Conservation (phyloP, 2,888 invertebrate species). For the Dynastes hyllus region DNA sequence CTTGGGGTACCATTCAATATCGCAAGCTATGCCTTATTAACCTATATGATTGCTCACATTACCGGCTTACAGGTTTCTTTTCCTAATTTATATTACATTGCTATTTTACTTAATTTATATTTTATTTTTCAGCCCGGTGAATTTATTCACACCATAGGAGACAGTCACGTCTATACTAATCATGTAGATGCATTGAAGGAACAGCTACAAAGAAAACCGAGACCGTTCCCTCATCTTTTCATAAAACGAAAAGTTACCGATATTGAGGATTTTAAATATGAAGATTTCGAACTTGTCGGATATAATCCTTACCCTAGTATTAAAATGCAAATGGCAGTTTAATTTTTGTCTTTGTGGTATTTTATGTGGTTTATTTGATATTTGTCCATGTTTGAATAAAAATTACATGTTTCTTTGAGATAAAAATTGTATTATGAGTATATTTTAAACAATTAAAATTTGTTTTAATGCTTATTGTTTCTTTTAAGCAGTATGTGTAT, state of each 20-base stretch:
- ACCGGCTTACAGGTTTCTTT: conserved; percentile 84
- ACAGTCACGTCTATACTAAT: conserved; percentile 94
- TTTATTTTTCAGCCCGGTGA: conserved; percentile 83
- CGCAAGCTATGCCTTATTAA: conserved; percentile 94
- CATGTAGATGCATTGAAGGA: conserved; percentile 88
- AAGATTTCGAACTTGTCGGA: conserved; percentile 89
- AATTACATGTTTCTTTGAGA: background rate
- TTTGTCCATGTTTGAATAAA: background rate
- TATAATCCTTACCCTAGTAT: conserved; percentile 94
- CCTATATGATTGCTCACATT: conserved; percentile 96
- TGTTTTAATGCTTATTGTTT: too few species aligned
- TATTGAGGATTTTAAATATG: conserved; percentile 89
- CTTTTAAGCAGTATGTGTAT: too few species aligned
- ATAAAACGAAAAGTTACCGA: conserved; percentile 82
- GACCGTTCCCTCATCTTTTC: conserved; percentile 85
- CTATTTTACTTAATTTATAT: background rate
- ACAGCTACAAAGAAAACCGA: conserved; percentile 86
- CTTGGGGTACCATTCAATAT: conserved; percentile 98
- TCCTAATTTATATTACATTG: conserved; percentile 35
- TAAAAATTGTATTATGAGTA: background rate
- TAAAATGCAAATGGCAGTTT: conserved; percentile 94
- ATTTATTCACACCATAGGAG: conserved; percentile 94
- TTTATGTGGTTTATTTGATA: background rate
- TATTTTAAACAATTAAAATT: too few species aligned
- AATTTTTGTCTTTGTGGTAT: conserved; percentile 60